Percentiles rank a stretch among this genome's conserved stretches.
phyloP scores from a whole-genome alignment of 1,140 invertebrate species.

The Platyscapa corneri region DNA sequence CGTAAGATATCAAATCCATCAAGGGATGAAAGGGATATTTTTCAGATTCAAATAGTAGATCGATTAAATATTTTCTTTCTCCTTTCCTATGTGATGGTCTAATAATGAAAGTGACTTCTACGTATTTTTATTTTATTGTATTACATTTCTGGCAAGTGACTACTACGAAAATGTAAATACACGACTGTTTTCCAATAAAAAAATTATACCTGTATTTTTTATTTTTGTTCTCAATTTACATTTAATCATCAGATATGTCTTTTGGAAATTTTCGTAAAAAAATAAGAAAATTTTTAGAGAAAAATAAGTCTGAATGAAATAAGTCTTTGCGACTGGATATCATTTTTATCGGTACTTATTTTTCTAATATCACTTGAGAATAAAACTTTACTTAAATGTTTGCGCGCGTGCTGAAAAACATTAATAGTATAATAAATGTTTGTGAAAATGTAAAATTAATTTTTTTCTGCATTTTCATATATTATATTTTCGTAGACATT shows the following conservation, averaged over 20 bases:
- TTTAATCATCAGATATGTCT: neutral
- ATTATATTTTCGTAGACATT: neutral
- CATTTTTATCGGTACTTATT: neutral
- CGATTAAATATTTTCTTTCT: neutral
- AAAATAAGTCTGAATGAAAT: neutral
- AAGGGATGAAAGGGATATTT: neutral
- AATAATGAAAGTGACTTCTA: neutral
- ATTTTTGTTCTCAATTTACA: neutral
- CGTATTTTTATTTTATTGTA: neutral
- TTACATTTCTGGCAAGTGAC: neutral
- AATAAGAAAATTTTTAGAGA: too few species aligned
- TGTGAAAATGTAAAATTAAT: neutral
- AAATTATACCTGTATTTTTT: neutral
- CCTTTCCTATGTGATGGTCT: neutral
- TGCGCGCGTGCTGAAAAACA: too few species aligned
- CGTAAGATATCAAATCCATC: neutral
- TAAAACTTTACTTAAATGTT: too few species aligned
- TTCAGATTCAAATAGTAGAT: neutral
- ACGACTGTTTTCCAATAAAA: neutral
- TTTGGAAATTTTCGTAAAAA: too few species aligned
- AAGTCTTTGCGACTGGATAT: neutral
- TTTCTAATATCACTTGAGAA: too few species aligned
- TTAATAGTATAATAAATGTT: too few species aligned
- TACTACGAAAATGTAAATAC: neutral
- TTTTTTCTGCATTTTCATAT: neutral